A percentile compares a stretch with the other conserved stretches of the same genome.
Evolutionary conservation across 2,797 vertebrate genomes (phyloP).

Genomic region (Acanthis flammea): DNA sequence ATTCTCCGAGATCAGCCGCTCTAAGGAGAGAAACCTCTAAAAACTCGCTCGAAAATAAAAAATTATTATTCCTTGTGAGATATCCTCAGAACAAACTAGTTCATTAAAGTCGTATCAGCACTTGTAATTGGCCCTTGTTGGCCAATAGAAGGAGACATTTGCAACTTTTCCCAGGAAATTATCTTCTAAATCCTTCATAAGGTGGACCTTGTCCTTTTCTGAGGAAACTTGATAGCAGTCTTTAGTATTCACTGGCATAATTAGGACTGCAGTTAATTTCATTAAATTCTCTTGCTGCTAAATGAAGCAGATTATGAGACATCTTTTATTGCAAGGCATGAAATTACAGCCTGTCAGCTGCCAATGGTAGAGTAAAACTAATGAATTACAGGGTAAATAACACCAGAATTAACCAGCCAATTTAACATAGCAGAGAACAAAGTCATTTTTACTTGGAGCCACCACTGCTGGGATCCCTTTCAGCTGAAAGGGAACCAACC

Average conservation of each 20-base stretch:
- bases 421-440: slow-evolving; percentile 86
- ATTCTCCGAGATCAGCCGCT: neutral
- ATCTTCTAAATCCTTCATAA: slow-evolving; percentile 77
- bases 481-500: neutral
- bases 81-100: slow-evolving; percentile 24
- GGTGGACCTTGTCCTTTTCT: slow-evolving; percentile 89
- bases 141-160: slow-evolving; percentile 69
- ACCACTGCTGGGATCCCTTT: neutral
- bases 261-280: slow-evolving; percentile 99
- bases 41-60: neutral
- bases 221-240: slow-evolving; percentile 90
- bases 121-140: slow-evolving; percentile 49
- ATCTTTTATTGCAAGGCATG: slow-evolving; percentile 99
- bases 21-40: neutral
- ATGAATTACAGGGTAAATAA: slow-evolving; percentile 99
- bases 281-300: slow-evolving; percentile 99
- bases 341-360: slow-evolving; percentile 99
- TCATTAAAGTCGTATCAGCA: slow-evolving; percentile 41
- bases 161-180: slow-evolving; percentile 87
- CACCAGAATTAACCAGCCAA: slow-evolving; percentile 95
- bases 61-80: slow-evolving; percentile 18
- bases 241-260: slow-evolving; percentile 99
- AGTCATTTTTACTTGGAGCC: slow-evolving; percentile 76
- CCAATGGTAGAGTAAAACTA: slow-evolving; percentile 91
- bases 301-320: slow-evolving; percentile 99